Conservation (phyloP, 1,140 invertebrate genomes). For the Drosophila bipectinata region DNA sequence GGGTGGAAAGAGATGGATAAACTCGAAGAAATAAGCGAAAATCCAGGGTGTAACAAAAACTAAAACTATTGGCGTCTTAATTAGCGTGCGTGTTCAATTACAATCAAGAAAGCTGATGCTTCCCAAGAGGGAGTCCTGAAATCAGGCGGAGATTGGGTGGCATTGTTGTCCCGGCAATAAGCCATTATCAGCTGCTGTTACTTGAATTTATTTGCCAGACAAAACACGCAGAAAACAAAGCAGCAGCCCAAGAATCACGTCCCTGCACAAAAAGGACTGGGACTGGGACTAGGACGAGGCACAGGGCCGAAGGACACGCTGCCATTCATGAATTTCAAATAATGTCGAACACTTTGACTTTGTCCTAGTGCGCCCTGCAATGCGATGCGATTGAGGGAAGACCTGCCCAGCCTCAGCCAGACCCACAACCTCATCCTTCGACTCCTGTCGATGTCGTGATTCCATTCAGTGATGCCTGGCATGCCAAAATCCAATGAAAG, state of each 20-base stretch:
- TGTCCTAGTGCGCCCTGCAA: constrained; percentile 70
- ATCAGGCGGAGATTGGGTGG: constrained; percentile 17
- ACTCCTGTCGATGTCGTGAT: constrained; percentile 61
- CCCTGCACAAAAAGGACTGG: background rate
- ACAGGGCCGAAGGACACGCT: constrained; percentile 48
- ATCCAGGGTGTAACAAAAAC: constrained; percentile 59
- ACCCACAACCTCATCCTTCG: constrained; percentile 1
- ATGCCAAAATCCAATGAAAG: constrained; percentile 82
- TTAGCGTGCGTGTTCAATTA: constrained; percentile 81
- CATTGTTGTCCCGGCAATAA: constrained; percentile 51
- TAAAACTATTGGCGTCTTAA: constrained; percentile 78
- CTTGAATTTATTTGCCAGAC: constrained; percentile 73
- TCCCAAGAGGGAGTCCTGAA: background rate
- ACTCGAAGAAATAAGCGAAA: constrained; percentile 1
- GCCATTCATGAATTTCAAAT: constrained; percentile 81
- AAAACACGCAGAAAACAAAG: constrained; percentile 43
- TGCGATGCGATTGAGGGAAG: constrained; percentile 59
- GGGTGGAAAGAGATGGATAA: background rate
- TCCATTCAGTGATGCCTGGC: constrained; percentile 72
- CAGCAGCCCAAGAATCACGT: constrained; percentile 18
- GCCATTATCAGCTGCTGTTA: constrained; percentile 77
- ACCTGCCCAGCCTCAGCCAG: constrained; percentile 5
- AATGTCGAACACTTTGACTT: constrained; percentile 82
- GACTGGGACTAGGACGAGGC: constrained; percentile 6
- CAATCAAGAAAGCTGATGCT: constrained; percentile 27